Percentiles rank a stretch among this genome's conserved stretches.
These are phyloP conservation scores for Zaprionus camerounensis DNA, from an alignment of 1,140 invertebrate species.

Conservation along the genomic window DNA sequence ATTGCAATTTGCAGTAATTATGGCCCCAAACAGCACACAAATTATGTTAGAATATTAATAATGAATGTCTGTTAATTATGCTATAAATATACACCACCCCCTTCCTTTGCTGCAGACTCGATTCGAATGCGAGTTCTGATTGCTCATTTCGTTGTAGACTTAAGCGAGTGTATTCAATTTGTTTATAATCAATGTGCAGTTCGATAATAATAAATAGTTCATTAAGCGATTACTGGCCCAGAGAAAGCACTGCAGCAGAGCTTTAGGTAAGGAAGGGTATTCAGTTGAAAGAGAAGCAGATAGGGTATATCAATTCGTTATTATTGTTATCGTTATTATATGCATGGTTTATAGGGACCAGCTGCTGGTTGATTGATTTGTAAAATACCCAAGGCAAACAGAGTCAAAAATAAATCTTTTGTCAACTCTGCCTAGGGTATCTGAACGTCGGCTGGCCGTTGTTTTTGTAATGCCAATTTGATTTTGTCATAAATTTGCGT, in stretches of 20 bases:
- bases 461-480: slow-evolving; percentile 38
- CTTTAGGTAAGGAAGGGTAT: not conserved
- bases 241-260: not conserved
- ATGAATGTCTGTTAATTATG: slow-evolving; percentile 26
- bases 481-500: slow-evolving; percentile 31
- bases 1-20: slow-evolving; percentile 89
- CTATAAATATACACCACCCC: not conserved
- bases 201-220: slow-evolving; percentile 26
- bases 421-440: not conserved
- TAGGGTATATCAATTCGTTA: slow-evolving; percentile 4
- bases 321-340: slow-evolving; percentile 10
- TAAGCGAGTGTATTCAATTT: slow-evolving; percentile 19
- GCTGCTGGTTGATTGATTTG: slow-evolving; percentile 42
- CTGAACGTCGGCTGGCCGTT: not conserved
- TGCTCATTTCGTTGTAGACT: slow-evolving; percentile 19
- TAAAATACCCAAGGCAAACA: not conserved
- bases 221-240: not conserved
- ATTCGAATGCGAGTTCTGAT: slow-evolving; percentile 5
- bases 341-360: slow-evolving; percentile 45
- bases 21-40: slow-evolving; percentile 4
- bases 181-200: slow-evolving; percentile 12
- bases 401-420: not conserved
- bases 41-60: slow-evolving; percentile 18
- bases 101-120: not conserved
- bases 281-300: not conserved